Base-by-base conservation (phyloP, 2,888 invertebrate species). In the Carterocephalus palaemon region DNA sequence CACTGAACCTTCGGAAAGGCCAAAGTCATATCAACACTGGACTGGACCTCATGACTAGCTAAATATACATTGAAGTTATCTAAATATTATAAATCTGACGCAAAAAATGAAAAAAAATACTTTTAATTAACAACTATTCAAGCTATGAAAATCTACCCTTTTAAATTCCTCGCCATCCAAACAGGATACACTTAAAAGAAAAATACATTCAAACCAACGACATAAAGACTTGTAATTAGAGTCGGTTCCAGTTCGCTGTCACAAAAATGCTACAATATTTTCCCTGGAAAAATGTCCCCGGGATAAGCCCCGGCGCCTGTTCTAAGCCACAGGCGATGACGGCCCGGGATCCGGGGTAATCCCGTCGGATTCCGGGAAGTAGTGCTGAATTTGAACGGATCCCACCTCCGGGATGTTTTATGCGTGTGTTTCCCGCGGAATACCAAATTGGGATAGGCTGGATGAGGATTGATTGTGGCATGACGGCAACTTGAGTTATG, bases 311-410 rank as follows among this genome's bases (percentile, higher is more conserved):
- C 36, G 34, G 42, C 34, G 50, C 40, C 41, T 43, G 67, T 56
- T 31, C 54, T 71, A 70, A 70, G 72, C 71, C 64, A 68, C 61
- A 61, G 59, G 62, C 67, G 70, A 70, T 73, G 76, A 75, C 76
- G 72, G 49, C 42, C 49, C 49, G 47, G 57, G 57, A 51, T 56
- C 52, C 50, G 42, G 26, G 47, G 48, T 56, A 59, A 59, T 57
- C 56, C 56, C 45, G 47, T 32, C 24, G 32, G 46, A 51, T 55
- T 53, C 57, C 57, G 50, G 48, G 47, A 48, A 49, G 42, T 49
- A 52, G 54, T 47, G 56, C 45, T 54, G 58, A 59, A 60, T 59
- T 56, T 55, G 48, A 57, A 52, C 56, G 51, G 57, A 56, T 52
- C 53, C 46, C 57, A 53, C 49, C 53, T 48, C 47, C 34, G 50